Conservation (phyloP, 2,888 invertebrate species). For the Odontocerum albicorne region DNA sequence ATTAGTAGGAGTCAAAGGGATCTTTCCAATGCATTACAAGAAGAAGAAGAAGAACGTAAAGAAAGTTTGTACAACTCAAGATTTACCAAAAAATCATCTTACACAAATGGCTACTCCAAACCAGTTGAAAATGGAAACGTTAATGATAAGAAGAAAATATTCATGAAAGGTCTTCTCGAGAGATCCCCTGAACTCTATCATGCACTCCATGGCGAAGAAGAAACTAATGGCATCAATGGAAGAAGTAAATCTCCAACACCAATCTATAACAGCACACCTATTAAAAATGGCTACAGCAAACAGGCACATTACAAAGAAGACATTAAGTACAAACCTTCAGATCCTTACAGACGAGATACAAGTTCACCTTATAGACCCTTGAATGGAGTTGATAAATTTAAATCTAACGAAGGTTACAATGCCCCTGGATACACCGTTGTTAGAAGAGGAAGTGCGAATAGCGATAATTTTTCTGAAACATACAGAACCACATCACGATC, state of each 20-base stretch:
- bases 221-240: conserved; percentile 52
- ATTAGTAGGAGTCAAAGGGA: conserved; percentile 83
- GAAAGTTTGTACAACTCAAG: conserved; percentile 59
- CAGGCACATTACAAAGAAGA: conserved; percentile 52
- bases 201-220: conserved; percentile 67
- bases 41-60: conserved; percentile 55
- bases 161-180: conserved; percentile 68
- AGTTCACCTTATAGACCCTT: conserved; percentile 54
- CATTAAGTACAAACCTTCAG: conserved; percentile 53
- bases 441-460: conserved; percentile 67
- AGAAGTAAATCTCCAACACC: conserved; percentile 54
- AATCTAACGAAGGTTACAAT: conserved; percentile 49
- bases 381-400: conserved; percentile 45
- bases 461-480: conserved; percentile 72
- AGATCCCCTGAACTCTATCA: conserved; percentile 73
- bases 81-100: conserved; percentile 58
- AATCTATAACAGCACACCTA: conserved; percentile 40
- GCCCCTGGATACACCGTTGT: conserved; percentile 47
- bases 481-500: conserved; percentile 69
- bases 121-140: conserved; percentile 49
- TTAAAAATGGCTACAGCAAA: conserved; percentile 48
- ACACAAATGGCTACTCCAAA: conserved; percentile 54
- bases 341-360: conserved; percentile 51
- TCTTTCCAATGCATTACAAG: conserved; percentile 63
- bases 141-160: conserved; percentile 66